Conservation (phyloP, 2,888 invertebrate species). For the Scaptomyza parva region DNA sequence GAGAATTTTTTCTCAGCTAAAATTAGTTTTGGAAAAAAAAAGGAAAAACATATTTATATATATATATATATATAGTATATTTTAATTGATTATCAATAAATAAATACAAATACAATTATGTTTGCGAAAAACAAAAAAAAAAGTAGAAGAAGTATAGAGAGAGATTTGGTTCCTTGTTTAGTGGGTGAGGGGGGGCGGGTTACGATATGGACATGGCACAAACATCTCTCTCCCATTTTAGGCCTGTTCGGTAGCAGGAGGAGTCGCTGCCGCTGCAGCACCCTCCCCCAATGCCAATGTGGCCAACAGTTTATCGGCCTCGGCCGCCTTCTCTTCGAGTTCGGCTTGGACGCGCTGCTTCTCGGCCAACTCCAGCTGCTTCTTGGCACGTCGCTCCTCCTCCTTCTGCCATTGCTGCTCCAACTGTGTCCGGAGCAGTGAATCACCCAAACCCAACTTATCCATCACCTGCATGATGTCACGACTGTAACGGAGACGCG, state of each 20-base stretch:
- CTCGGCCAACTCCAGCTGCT: slow-evolving; percentile 58
- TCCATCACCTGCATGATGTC: slow-evolving; percentile 83
- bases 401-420: slow-evolving; percentile 69
- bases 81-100: slow-evolving; percentile 78
- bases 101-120: slow-evolving; percentile 74
- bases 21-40: background rate
- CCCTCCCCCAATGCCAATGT: slow-evolving; percentile 42
- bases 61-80: slow-evolving; percentile 35
- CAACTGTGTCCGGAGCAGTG: slow-evolving; percentile 81
- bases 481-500: slow-evolving; percentile 79
- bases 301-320: slow-evolving; percentile 67
- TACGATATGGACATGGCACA: background rate
- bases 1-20: background rate
- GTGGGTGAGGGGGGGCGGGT: background rate
- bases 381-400: slow-evolving; percentile 71
- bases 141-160: background rate
- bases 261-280: slow-evolving; percentile 12
- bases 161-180: no score
- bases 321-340: slow-evolving; percentile 65
- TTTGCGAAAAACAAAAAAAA: slow-evolving; percentile 39
- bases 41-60: slow-evolving; percentile 30
- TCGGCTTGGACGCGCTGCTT: slow-evolving; percentile 65
- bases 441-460: slow-evolving; percentile 83
- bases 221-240: slow-evolving; percentile 25
- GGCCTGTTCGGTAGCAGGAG: slow-evolving; percentile 41